These are phyloP conservation scores for Cyclopterus lumpus DNA, from an alignment of 2,797 vertebrate genomes.

Conservation along the genomic window DNA sequence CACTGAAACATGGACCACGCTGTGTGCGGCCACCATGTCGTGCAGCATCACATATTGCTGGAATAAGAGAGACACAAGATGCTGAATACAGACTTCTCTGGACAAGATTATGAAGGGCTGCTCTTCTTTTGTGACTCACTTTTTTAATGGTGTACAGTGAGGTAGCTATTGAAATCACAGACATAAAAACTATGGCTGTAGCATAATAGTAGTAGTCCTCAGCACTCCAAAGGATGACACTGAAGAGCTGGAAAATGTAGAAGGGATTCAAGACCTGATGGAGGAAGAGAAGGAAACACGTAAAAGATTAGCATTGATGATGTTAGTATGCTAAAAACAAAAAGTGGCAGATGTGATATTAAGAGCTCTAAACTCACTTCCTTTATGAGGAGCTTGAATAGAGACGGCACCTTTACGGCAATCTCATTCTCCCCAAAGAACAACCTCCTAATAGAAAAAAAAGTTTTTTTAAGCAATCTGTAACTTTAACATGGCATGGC, in stretches of 20 bases:
- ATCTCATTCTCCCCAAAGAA: conserved; percentile 96
- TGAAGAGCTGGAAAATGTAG: conserved; percentile 99
- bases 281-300: conserved; percentile 1
- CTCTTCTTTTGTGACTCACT: conserved; percentile 77
- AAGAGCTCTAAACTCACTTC: conserved; percentile 85
- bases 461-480: background rate
- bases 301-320: background rate
- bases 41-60: conserved; percentile 96
- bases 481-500: background rate
- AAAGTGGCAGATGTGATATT: background rate
- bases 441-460: conserved; percentile 80
- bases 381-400: conserved; percentile 94
- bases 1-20: conserved; percentile 90
- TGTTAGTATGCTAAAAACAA: background rate
- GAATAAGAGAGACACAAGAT: conserved; percentile 35
- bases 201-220: conserved; percentile 97
- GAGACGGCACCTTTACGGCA: conserved; percentile 92
- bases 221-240: conserved; percentile 92
- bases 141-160: conserved; percentile 97
- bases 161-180: conserved; percentile 92
- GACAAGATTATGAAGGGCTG: background rate
- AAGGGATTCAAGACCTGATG: conserved; percentile 97
- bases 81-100: background rate
- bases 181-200: conserved; percentile 93
- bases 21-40: conserved; percentile 95